Conservation (phyloP, 2,113 vertebrate genomes). For the Festucalex cinctus region DNA sequence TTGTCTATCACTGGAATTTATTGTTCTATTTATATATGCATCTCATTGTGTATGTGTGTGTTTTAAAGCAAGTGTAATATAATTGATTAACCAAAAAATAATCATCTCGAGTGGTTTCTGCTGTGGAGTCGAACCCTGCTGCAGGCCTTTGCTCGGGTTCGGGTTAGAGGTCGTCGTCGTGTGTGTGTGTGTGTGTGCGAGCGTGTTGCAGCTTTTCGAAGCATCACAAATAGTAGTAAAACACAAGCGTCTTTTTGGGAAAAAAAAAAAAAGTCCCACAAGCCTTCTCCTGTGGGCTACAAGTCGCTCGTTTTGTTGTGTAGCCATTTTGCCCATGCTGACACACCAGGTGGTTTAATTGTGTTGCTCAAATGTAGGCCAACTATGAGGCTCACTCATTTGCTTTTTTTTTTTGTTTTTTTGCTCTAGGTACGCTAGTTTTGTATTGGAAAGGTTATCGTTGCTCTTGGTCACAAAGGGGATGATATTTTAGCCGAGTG, state of each 20-base stretch:
- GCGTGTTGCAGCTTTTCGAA: slow-evolving; percentile 14
- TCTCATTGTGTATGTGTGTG: not conserved
- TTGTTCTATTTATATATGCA: not conserved
- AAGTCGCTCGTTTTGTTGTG: slow-evolving; percentile 42
- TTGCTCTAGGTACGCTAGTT: not conserved
- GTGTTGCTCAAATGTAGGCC: slow-evolving; percentile 65
- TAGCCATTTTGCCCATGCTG: slow-evolving; percentile 56
- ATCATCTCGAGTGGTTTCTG: not conserved
- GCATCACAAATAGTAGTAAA: not conserved
- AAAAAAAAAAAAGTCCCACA: not conserved
- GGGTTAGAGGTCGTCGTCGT: not conserved
- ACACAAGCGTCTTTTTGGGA: not conserved
- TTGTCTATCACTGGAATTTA: not conserved
- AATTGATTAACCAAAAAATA: not conserved
- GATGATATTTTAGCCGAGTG: not conserved
- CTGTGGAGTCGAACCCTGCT: slow-evolving; percentile 15
- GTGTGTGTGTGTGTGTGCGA: not conserved
- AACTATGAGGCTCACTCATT: slow-evolving; percentile 30
- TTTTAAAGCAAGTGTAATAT: not conserved
- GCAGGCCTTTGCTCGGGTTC: slow-evolving; percentile 9
- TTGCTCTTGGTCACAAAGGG: not conserved
- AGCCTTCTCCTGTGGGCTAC: slow-evolving; percentile 27
- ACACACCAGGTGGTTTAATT: slow-evolving; percentile 71
- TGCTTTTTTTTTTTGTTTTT: slow-evolving; percentile 5
- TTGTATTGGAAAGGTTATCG: not conserved